A percentile compares a stretch with the other conserved stretches of the same genome.
phyloP scores from a whole-genome alignment of 2,888 invertebrate species.

The Hofmannophila pseudospretella region DNA sequence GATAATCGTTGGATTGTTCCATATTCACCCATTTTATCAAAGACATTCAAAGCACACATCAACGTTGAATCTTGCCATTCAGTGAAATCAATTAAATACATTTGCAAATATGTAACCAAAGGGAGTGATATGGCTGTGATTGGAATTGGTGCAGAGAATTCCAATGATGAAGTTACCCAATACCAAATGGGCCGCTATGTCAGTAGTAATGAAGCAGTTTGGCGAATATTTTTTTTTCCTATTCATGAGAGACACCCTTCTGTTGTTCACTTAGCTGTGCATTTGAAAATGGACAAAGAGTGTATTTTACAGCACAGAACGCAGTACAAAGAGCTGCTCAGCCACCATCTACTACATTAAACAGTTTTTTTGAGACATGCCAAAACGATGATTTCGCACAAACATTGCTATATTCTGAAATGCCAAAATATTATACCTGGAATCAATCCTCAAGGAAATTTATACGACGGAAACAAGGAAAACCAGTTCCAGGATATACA shows the following conservation, averaged over 20 bases:
- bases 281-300: conserved; percentile 21
- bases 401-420: conserved; percentile 21
- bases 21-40: conserved; percentile 13
- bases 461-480: conserved; percentile 22
- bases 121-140: conserved; percentile 5
- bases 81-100: too few species aligned
- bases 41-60: conserved; percentile 12
- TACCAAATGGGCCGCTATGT: conserved; percentile 17
- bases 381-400: conserved; percentile 19
- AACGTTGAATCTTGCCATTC: conserved; percentile 15
- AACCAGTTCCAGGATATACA: conserved; percentile 21
- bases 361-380: conserved; percentile 21
- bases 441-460: conserved; percentile 18
- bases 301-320: conserved; percentile 17
- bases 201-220: conserved; percentile 20
- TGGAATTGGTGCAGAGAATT: conserved; percentile 8
- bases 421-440: conserved; percentile 19
- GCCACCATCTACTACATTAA: conserved; percentile 23
- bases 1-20: conserved; percentile 25
- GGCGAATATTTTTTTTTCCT: conserved; percentile 22
- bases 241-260: conserved; percentile 20
- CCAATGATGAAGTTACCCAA: conserved; percentile 18
- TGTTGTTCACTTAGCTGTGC: conserved; percentile 21
- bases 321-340: conserved; percentile 13
- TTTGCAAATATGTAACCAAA: conserved; percentile 12